Percentiles rank a stretch among this genome's conserved stretches.
phyloP scores from a whole-genome alignment of 2,113 vertebrate species.

The Piaya cayana region DNA sequence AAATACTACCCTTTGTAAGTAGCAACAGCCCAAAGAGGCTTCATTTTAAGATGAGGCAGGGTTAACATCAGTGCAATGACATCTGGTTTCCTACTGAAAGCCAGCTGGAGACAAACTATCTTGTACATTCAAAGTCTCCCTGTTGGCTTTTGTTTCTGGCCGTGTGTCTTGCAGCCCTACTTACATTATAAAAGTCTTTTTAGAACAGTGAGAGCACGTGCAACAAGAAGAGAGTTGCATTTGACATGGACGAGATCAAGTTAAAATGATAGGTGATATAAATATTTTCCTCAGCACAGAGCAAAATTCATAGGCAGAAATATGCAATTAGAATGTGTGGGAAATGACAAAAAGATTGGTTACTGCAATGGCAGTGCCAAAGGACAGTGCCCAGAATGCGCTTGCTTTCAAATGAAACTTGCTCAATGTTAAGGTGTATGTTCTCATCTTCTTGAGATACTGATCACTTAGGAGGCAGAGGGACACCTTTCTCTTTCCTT shows the following conservation, averaged over 20 bases:
- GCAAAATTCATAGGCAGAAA: background rate
- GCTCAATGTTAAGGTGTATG: background rate
- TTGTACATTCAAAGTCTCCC: background rate
- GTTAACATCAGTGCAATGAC: background rate
- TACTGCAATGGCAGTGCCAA: background rate
- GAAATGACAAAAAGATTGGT: background rate
- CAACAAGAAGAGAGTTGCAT: rapidly evolving
- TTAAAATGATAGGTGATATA: background rate
- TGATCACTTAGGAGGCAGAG: background rate
- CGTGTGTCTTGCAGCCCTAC: background rate
- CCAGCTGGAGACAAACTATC: background rate
- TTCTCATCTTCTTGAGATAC: background rate
- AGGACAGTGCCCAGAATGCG: background rate
- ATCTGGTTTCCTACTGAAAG: background rate
- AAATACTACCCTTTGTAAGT: background rate
- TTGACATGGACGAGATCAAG: background rate
- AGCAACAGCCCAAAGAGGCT: background rate
- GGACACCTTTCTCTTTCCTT: background rate
- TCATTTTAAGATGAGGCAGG: background rate
- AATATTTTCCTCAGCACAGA: background rate
- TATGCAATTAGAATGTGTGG: background rate
- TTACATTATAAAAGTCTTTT: background rate
- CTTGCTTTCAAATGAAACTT: background rate
- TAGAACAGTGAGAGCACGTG: background rate
- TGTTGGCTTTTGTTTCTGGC: background rate